Percentiles rank a stretch among this genome's conserved stretches.
phyloP scores from a whole-genome alignment of 2,113 vertebrate species.

The Onychorhynchus coronatus region DNA sequence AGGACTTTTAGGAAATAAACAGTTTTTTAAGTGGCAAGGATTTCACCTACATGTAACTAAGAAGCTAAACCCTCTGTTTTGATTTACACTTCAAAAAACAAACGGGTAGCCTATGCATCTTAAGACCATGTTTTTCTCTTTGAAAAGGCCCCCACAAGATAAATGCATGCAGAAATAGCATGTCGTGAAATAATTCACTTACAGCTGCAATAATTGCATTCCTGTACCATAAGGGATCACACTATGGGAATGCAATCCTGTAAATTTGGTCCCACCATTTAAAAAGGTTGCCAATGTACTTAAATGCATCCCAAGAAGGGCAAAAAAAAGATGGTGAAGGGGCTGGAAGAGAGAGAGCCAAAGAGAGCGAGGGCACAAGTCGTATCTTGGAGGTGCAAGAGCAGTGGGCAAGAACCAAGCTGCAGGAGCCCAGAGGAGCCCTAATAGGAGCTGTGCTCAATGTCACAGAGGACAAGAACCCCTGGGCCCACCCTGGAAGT shows the following conservation, averaged over 20 bases:
- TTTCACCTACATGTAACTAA: neutral
- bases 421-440: neutral
- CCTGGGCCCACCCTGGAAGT: neutral
- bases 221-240: neutral
- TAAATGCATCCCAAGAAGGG: neutral
- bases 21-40: neutral
- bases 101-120: neutral
- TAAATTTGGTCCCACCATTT: neutral
- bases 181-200: neutral
- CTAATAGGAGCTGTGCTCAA: neutral
- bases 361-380: neutral
- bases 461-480: neutral
- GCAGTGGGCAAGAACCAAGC: neutral
- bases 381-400: no score
- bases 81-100: neutral
- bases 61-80: neutral
- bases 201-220: neutral
- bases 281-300: neutral
- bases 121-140: neutral
- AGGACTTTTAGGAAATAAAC: neutral
- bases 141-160: neutral
- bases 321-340: accelerated
- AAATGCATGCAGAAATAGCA: neutral
- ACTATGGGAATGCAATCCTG: neutral
- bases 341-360: neutral